Base-by-base conservation (phyloP, 2,113 vertebrate species). In the Pogona vitticeps region DNA sequence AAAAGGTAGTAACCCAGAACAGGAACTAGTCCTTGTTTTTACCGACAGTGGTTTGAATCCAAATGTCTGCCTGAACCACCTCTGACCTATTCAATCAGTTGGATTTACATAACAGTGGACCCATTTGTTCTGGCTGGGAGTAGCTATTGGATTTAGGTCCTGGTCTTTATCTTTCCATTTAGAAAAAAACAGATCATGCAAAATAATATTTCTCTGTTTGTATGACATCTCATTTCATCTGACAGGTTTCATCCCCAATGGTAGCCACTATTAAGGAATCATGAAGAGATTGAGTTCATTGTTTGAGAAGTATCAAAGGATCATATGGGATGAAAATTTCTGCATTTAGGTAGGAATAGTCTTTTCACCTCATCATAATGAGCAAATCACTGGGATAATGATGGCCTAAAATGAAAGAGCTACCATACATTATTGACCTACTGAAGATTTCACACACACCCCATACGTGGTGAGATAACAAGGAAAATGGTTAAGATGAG, bases 361-460 rank as follows among this genome's bases (percentile, higher is more conserved):
- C 40, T 68, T 79, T 89, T 84, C 67, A 59, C 10, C 40, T 88
- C 61, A 58, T 38, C 0, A 0, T 14, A 38, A 61, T 36, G 71
- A 80, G 15, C 17, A 56, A 90, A 42, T 72, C 77, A 87, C n/a
- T 9, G 3, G 68, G 12, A 36, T 1, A 82, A 84, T 46, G 89
- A 88, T 28, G 3, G 58, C 78, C 76, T 86, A 46, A 61, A 79
- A 86, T 70, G 68, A 83, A 85, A 76, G 38, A 84, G 67, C 72
- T 84, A 20, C 2, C 15, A 72, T 67, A 59, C 1, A 61, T 77
- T 1, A 13, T 58, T 26, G 46, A 77, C 10, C 61, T 0, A 0
- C 80, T 12, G 58, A 82, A 63, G 78, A 46, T 8, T 7, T 72
- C 81, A n/a, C n/a, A n/a, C n/a, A n/a, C n/a, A n/a, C 7, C 67